Conservation (phyloP, 2,797 vertebrate genomes). For the Myotis pilosus region DNA sequence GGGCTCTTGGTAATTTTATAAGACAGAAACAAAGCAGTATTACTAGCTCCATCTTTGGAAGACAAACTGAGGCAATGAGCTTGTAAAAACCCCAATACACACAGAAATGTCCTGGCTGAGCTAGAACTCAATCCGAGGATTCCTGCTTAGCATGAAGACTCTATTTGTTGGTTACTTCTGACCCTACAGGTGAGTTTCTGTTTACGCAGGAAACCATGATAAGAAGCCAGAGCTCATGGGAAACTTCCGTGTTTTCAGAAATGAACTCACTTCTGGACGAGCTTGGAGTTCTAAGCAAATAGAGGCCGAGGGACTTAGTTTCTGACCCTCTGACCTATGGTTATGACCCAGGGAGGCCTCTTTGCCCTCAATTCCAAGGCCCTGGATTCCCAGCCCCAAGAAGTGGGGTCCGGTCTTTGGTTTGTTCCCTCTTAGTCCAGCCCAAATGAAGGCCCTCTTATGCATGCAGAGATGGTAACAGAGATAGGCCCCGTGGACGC, state of each 20-base stretch:
- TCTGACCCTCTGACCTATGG: neutral
- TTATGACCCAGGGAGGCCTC: neutral
- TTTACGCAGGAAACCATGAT: neutral
- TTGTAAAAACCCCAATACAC: neutral
- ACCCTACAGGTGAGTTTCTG: neutral
- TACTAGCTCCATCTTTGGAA: neutral
- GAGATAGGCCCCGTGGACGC: constrained; percentile 46
- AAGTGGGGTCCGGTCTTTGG: neutral
- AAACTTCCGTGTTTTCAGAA: neutral
- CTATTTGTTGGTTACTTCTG: neutral
- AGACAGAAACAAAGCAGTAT: neutral
- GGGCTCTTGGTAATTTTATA: neutral
- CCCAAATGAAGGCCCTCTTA: constrained; percentile 24
- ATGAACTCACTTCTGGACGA: neutral
- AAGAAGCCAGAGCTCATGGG: neutral
- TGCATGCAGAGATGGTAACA: constrained; percentile 52
- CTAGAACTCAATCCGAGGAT: neutral
- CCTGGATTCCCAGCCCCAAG: neutral
- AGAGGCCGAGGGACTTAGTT: neutral
- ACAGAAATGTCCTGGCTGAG: neutral
- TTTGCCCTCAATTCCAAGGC: neutral
- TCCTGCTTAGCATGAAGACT: neutral
- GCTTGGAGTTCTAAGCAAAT: neutral
- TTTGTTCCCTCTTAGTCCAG: neutral
- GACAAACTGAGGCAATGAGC: neutral